Evolutionary conservation across 2,888 invertebrate species (phyloP).

Genomic region (Eretmocerus hayati): DNA sequence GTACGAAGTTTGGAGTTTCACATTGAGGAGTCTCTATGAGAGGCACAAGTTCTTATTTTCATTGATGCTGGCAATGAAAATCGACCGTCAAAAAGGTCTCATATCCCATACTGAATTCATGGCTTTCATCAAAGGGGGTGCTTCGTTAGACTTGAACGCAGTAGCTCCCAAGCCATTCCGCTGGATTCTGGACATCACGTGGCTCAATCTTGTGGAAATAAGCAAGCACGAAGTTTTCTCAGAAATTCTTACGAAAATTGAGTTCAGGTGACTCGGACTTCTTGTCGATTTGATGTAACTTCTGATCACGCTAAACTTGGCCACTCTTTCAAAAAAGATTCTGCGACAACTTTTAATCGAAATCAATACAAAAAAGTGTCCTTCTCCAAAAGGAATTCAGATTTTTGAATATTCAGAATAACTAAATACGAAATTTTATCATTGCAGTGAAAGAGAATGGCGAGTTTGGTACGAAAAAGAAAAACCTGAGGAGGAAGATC

Average conservation of each 20-base stretch:
- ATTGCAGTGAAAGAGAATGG: conserved; percentile 77
- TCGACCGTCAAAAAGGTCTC: conserved; percentile 74
- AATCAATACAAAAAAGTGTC: too few species aligned
- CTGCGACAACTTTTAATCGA: too few species aligned
- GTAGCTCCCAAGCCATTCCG: conserved; percentile 87
- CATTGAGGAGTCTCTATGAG: conserved; percentile 86
- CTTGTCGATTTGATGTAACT: too few species aligned
- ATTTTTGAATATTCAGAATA: background rate
- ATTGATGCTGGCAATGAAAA: conserved; percentile 90
- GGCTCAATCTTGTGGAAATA: conserved; percentile 92
- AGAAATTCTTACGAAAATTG: conserved; percentile 75
- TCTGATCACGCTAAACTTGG: too few species aligned
- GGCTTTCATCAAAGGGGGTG: conserved; percentile 94
- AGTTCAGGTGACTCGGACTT: conserved; percentile 35
- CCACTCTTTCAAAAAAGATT: too few species aligned
- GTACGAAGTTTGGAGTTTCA: conserved; percentile 87
- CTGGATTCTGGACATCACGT: conserved; percentile 94
- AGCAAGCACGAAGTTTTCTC: conserved; percentile 75
- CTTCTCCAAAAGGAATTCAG: background rate
- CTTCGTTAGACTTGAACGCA: conserved; percentile 86
- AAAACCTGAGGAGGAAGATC: conserved; percentile 82
- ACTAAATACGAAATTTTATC: conserved; percentile 30
- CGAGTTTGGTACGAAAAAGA: conserved; percentile 86
- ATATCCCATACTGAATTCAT: conserved; percentile 89
- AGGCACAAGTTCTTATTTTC: conserved; percentile 89